Conservation (phyloP, 2,797 vertebrate species). For the Macropus fuliginosus region DNA sequence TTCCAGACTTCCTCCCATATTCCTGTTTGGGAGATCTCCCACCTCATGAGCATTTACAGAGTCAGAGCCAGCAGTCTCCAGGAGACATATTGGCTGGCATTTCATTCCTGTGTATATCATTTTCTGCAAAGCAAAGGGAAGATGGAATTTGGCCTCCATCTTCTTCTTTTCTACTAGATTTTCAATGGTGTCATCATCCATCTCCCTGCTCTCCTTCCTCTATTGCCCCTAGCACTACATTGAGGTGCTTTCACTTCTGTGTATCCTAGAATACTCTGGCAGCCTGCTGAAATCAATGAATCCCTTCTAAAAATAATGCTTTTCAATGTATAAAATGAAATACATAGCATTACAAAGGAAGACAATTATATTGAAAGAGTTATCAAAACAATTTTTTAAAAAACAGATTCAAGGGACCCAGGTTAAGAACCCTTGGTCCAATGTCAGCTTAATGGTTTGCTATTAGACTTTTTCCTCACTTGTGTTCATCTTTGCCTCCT, state of each 20-base stretch:
- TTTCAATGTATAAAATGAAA: neutral
- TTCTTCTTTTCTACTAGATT: neutral
- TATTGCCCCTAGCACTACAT: neutral
- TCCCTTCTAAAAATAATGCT: neutral
- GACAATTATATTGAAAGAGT: neutral
- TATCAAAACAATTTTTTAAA: neutral
- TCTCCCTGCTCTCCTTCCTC: neutral
- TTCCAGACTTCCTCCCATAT: neutral
- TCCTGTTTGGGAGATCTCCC: neutral
- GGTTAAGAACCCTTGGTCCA: neutral
- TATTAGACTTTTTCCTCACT: neutral
- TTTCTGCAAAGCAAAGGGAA: neutral
- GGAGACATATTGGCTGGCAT: conserved; percentile 1
- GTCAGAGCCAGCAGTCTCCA: neutral
- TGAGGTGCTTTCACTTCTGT: neutral
- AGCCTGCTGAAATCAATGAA: neutral
- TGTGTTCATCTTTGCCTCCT: neutral
- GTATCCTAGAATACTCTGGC: neutral
- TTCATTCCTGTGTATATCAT: neutral
- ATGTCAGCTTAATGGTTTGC: neutral
- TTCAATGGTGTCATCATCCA: neutral
- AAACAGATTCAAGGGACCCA: neutral
- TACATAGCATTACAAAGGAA: neutral
- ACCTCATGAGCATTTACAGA: neutral
- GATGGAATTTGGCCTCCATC: neutral